Conservation (phyloP, 1,140 invertebrate genomes). For the Drosophila simulans region DNA sequence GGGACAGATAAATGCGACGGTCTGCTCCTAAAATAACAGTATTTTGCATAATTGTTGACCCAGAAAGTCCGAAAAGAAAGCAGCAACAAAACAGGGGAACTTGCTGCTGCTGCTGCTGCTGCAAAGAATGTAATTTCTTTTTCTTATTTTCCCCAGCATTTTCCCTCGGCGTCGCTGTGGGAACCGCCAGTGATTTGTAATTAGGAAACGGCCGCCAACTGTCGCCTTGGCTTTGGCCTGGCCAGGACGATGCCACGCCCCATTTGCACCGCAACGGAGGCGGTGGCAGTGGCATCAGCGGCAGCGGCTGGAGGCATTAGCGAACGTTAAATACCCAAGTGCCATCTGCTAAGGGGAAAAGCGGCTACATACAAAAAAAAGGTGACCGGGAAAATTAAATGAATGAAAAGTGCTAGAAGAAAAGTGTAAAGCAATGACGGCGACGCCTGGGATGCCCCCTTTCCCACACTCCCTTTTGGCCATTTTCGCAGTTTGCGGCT, state of each 20-base stretch:
- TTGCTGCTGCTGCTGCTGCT: conserved; percentile 4
- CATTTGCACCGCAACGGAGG: conserved; percentile 65
- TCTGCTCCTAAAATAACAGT: conserved; percentile 76
- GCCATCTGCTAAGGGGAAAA: conserved; percentile 52
- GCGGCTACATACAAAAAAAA: conserved; percentile 20
- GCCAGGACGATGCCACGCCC: conserved; percentile 59
- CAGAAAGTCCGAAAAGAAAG: conserved; percentile 71
- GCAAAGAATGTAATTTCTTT: conserved; percentile 70
- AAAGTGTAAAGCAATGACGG: conserved; percentile 83
- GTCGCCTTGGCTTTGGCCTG: conserved; percentile 67
- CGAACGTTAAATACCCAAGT: conserved; percentile 82
- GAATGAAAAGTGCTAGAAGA: conserved; percentile 78
- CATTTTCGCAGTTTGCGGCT: conserved; percentile 72
- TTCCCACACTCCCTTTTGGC: conserved; percentile 28
- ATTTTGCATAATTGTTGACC: conserved; percentile 83
- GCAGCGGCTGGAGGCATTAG: conserved; percentile 68
- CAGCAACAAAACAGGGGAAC: conserved; percentile 45
- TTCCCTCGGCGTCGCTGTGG: conserved; percentile 34
- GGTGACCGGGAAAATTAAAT: conserved; percentile 67
- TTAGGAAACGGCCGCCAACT: conserved; percentile 84
- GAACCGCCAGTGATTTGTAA: conserved; percentile 79
- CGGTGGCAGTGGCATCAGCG: not conserved
- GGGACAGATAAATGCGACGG: conserved; percentile 78
- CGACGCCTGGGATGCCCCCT: conserved; percentile 59
- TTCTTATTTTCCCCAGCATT: conserved; percentile 37